These are phyloP conservation scores for Falco peregrinus DNA, from an alignment of 2,797 vertebrate genomes.

Conservation along the genomic window DNA sequence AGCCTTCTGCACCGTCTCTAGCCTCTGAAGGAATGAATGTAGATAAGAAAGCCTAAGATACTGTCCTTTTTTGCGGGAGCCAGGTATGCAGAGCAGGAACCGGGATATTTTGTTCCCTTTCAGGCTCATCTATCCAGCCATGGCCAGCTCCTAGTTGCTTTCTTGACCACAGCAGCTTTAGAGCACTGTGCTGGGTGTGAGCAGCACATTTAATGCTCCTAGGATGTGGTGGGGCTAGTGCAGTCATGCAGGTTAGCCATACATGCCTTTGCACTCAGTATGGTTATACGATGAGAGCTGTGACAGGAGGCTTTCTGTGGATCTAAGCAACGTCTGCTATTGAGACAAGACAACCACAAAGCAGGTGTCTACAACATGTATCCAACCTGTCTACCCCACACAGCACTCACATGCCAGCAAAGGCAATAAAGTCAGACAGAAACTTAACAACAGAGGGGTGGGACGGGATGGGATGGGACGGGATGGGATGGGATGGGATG, in stretches of 20 bases:
- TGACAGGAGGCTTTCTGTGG: background rate
- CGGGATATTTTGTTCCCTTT: background rate
- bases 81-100: background rate
- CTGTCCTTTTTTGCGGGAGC: background rate
- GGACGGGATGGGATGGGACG: background rate
- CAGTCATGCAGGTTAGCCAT: background rate
- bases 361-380: background rate
- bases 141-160: background rate
- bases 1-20: background rate
- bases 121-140: background rate
- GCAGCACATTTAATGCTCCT: background rate
- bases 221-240: background rate
- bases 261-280: background rate
- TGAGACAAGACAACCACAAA: background rate
- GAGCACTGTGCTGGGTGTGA: background rate
- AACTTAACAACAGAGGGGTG: background rate
- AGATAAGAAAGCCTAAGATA: background rate
- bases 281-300: background rate
- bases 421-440: background rate
- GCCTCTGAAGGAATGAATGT: background rate
- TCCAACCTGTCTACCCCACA: background rate
- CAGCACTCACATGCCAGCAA: background rate
- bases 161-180: background rate
- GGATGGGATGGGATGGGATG: background rate
- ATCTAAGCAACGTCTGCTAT: background rate